These are phyloP conservation scores for Philopedon plagiatum DNA, from an alignment of 2,888 invertebrate genomes.

Conservation along the genomic window DNA sequence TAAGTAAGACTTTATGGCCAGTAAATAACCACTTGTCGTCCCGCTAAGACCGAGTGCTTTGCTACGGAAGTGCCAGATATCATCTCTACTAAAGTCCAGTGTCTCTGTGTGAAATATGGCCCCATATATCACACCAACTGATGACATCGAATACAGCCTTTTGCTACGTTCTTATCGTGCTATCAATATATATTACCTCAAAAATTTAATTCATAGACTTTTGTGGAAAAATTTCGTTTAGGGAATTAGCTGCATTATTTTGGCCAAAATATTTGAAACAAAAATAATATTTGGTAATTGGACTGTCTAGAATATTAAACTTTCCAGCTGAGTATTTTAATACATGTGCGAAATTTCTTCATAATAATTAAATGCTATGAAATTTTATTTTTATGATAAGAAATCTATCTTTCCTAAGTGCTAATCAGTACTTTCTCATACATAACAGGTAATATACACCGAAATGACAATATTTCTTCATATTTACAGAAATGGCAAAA, in stretches of 20 bases:
- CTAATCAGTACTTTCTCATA: too few relatives aligned
- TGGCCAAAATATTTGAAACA: too few relatives aligned
- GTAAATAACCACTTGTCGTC: conserved; percentile 63
- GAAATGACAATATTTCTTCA: background rate
- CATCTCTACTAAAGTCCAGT: conserved; percentile 67
- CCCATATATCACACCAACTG: conserved; percentile 65
- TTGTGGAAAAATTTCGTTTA: background rate
- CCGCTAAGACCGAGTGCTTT: conserved; percentile 55
- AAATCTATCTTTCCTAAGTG: too few relatives aligned
- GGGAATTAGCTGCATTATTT: too few relatives aligned
- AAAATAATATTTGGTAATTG: too few relatives aligned
- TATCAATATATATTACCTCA: conserved; percentile 47
- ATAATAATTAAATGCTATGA: too few relatives aligned
- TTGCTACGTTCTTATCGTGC: conserved; percentile 54
- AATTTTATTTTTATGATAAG: too few relatives aligned
- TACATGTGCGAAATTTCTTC: too few relatives aligned
- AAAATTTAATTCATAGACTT: conserved; percentile 30
- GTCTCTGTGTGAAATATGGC: conserved; percentile 66
- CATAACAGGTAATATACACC: too few relatives aligned
- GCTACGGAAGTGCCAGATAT: conserved; percentile 63
- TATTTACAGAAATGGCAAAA: background rate
- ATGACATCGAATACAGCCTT: conserved; percentile 64
- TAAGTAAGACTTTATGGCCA: conserved; percentile 64
- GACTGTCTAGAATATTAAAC: too few relatives aligned
- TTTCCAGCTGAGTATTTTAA: too few relatives aligned